Evolutionary conservation across 2,888 invertebrate genomes (phyloP).

Genomic region (Oscheius sp.): DNA sequence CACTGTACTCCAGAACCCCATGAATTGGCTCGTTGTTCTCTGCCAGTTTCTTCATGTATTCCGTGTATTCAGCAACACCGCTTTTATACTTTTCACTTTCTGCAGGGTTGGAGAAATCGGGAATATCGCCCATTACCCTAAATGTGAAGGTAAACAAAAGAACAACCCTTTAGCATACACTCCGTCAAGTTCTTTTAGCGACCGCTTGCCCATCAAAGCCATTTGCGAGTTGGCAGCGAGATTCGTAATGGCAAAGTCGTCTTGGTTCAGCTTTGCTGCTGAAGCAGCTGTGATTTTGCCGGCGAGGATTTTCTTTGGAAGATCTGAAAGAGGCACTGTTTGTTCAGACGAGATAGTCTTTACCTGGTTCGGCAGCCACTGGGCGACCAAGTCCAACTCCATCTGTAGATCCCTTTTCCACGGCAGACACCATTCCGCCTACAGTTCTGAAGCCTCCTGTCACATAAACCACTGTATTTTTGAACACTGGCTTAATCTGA

Average conservation of each 20-base stretch:
- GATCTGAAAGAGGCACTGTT: background rate
- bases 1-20: slow-evolving; percentile 21
- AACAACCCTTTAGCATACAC: background rate
- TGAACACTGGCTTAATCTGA: slow-evolving; percentile 31
- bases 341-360: background rate
- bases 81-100: slow-evolving; percentile 24
- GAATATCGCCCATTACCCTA: slow-evolving; percentile 22
- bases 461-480: slow-evolving; percentile 42
- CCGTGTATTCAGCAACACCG: background rate
- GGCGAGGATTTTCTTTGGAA: slow-evolving; percentile 13
- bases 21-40: slow-evolving; percentile 11
- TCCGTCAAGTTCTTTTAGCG: slow-evolving; percentile 35
- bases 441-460: slow-evolving; percentile 65
- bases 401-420: slow-evolving; percentile 49
- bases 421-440: slow-evolving; percentile 55
- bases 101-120: slow-evolving; percentile 23
- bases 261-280: slow-evolving; percentile 52
- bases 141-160: background rate
- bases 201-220: slow-evolving; percentile 54
- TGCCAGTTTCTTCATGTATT: slow-evolving; percentile 22
- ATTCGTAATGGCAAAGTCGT: slow-evolving; percentile 56
- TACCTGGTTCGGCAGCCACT: slow-evolving; percentile 59
- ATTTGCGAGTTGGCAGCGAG: slow-evolving; percentile 57
- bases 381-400: slow-evolving; percentile 61
- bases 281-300: slow-evolving; percentile 39